Evolutionary conservation across 2,888 invertebrate species (phyloP), one percentile per base, ranked within the genome.

Genomic region (Drosophila infuscata): DNA sequence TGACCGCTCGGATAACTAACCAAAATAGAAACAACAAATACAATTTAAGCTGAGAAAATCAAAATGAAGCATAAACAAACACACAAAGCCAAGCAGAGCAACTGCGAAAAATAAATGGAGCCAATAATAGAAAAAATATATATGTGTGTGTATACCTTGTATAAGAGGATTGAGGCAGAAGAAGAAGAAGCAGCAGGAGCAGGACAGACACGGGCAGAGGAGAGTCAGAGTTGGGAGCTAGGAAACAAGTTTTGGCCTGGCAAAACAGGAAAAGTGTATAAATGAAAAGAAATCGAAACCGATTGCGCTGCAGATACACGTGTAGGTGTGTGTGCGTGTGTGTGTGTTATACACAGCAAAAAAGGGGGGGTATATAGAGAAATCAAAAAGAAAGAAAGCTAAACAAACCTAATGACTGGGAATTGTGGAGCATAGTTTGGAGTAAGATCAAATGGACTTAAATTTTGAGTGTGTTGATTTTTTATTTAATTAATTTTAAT

Each of bases 231-330:
- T 49, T 49, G 35, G 52, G 2, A 11, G 49, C 35, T 53, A 46
- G 25, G 53, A 57, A 63, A 56, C 58, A 71, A 67, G 71, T 81
- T 72, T 35, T 36, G n/a, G 64, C 57, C 75, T 57, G 70, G 70
- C 73, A 61, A 73, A 76, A 85, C 82, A 81, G 86, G 74, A 86
- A 86, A 85, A 86, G 84, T 74, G 90, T 88, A 88, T 86, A 88
- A 90, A 86, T 86, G 86, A 88, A 90, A 85, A 86, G 89, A 90
- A 87, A 87, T 90, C 89, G 87, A 87, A 87, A 90, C 87, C 88
- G 84, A 80, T 87, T 87, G 78, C 75, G 11, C 7, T 65, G 32
- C 41, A 51, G 41, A 41, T 30, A 35, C 32, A 25, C 46, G 5
- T 48, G 5, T 51, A 4, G 43, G 38, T 61, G n/a, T 54, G 49